phyloP scores from a whole-genome alignment of 1,140 invertebrate genomes.

The Brachionus koreanus region DNA sequence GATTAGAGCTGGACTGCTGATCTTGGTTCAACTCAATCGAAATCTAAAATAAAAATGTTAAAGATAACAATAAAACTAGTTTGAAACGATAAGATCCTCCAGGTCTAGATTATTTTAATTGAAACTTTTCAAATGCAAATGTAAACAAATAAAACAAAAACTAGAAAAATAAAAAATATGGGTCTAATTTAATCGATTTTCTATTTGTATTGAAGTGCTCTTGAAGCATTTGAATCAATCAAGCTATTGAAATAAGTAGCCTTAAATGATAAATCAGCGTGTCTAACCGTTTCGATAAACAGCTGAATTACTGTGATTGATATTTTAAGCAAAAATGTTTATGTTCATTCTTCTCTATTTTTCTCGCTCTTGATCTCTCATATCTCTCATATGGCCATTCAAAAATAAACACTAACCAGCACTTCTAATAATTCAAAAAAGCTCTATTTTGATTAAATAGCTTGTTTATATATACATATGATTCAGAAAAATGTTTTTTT shows the following conservation, averaged over 20 bases:
- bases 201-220: background rate
- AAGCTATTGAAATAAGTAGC: background rate
- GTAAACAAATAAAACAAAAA: background rate
- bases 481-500: background rate
- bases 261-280: conserved; percentile 16
- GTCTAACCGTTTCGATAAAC: background rate
- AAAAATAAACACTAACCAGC: background rate
- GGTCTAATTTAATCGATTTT: conserved; percentile 21
- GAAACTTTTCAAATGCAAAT: background rate
- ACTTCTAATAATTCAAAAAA: background rate
- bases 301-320: conserved; percentile 20
- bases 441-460: background rate
- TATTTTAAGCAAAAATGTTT: conserved; percentile 31
- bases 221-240: conserved; percentile 19
- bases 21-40: background rate
- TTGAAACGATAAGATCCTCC: background rate
- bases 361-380: background rate
- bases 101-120: background rate
- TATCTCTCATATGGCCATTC: conserved; percentile 1
- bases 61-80: background rate
- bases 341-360: background rate
- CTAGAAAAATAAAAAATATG: conserved; percentile 4
- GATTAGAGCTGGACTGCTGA: background rate
- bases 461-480: background rate
- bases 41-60: conserved; percentile 5